phyloP scores from a whole-genome alignment of 2,113 vertebrate genomes.

The Cariama cristata region DNA sequence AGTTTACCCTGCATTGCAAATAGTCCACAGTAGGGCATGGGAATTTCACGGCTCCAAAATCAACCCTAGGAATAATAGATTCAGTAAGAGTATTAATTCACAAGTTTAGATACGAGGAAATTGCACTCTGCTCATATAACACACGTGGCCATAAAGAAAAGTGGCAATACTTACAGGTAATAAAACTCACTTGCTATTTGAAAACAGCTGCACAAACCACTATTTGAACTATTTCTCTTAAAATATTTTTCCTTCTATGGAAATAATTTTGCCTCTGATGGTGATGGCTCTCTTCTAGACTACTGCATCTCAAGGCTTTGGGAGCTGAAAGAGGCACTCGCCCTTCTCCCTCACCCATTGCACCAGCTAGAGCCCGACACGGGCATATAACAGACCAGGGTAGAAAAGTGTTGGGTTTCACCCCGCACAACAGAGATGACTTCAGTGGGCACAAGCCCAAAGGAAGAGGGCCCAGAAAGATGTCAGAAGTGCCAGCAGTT shows the following conservation, averaged over 20 bases:
- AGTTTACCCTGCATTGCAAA: not conserved
- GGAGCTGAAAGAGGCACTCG: not conserved
- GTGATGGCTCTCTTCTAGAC: not conserved
- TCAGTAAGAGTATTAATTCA: not conserved
- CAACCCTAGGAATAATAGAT: not conserved
- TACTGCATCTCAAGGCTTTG: not conserved
- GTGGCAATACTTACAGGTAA: not conserved
- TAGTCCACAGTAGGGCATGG: not conserved
- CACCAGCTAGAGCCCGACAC: not conserved
- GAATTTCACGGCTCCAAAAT: not conserved
- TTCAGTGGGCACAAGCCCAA: not conserved
- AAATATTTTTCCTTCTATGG: constrained; percentile 30
- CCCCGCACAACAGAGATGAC: not conserved
- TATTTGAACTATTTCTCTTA: not conserved
- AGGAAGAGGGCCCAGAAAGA: not conserved
- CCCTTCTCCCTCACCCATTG: not conserved
- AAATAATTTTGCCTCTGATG: not conserved
- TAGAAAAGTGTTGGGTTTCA: not conserved
- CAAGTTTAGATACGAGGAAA: not conserved
- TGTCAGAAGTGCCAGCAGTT: not conserved
- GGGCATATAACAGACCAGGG: fast-evolving
- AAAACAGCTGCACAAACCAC: constrained; percentile 28
- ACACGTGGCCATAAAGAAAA: not conserved
- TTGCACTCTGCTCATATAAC: not conserved
- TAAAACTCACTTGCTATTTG: not conserved